Percentiles rank a stretch among this genome's conserved stretches.
Evolutionary conservation across 92 coral and sea anemone species (phyloP).

Genomic region (Pocillopora grandis): DNA sequence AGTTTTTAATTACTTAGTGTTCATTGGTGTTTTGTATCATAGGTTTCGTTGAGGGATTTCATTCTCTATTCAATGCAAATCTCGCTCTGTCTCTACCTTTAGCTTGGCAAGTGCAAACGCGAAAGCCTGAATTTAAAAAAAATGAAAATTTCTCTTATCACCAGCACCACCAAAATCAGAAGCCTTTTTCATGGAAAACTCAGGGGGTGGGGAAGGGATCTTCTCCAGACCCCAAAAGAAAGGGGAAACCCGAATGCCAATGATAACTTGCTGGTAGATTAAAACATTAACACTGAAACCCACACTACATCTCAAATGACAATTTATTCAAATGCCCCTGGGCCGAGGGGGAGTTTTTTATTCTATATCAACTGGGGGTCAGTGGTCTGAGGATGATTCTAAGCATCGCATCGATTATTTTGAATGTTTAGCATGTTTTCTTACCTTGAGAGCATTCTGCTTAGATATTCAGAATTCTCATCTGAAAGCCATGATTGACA

Average conservation of each 20-base stretch:
- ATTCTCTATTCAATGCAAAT: no score
- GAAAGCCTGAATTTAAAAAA: no score
- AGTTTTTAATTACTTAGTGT: no score
- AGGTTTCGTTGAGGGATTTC: no score
- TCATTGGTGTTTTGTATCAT: no score
- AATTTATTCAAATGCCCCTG: slow-evolving; percentile 37
- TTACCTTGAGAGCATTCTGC: slow-evolving; percentile 39
- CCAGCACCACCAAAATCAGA: slow-evolving; percentile 17
- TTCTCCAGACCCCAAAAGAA: slow-evolving; percentile 24
- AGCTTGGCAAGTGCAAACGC: no score
- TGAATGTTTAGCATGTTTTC: slow-evolving; percentile 33
- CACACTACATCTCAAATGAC: background rate
- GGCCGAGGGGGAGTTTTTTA: no score
- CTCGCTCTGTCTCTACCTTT: no score
- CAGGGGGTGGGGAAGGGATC: slow-evolving; percentile 43
- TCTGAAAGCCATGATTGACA: slow-evolving; percentile 43
- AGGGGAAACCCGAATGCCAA: slow-evolving; percentile 15
- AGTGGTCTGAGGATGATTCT: slow-evolving; percentile 14
- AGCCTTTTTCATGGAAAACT: slow-evolving; percentile 54
- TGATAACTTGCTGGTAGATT: slow-evolving; percentile 31
- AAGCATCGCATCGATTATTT: slow-evolving; percentile 36
- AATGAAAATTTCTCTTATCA: slow-evolving; percentile 1
- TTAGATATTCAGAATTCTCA: slow-evolving; percentile 13
- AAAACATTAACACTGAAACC: slow-evolving; percentile 8
- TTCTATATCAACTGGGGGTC: background rate